Conservation (phyloP, 2,113 vertebrate genomes). For the Peromyscus polionotus region DNA sequence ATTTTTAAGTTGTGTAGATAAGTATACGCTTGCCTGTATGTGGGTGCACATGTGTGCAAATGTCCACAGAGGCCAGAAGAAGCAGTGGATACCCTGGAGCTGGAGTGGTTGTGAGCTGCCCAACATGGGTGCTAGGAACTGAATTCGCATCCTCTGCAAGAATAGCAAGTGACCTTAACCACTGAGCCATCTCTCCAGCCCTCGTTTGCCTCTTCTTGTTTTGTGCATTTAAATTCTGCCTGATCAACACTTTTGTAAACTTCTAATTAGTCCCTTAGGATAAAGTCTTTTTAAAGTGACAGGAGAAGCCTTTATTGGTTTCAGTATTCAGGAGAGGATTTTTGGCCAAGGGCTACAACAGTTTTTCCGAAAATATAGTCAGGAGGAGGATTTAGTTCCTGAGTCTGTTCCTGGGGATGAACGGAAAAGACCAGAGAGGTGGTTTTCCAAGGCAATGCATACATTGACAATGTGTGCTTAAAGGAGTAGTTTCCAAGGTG, state of each 20-base stretch:
- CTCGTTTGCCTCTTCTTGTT: background rate
- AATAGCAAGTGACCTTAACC: background rate
- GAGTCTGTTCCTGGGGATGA: background rate
- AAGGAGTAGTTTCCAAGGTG: background rate
- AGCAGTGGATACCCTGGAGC: background rate
- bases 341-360: background rate
- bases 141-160: background rate
- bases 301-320: background rate
- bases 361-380: slow-evolving; percentile 24
- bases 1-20: background rate
- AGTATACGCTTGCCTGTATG: background rate
- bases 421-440: background rate
- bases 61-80: background rate
- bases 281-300: background rate
- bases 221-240: background rate
- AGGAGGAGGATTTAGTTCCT: background rate
- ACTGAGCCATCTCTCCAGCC: background rate
- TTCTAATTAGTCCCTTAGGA: slow-evolving; percentile 23
- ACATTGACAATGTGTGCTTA: background rate
- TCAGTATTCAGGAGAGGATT: background rate
- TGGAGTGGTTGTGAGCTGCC: background rate
- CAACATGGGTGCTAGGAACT: background rate
- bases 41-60: background rate
- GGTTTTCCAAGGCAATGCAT: background rate
- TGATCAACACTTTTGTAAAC: background rate